Evolutionary conservation across 2,113 vertebrate species (phyloP).

Genomic region (Scomber japonicus): DNA sequence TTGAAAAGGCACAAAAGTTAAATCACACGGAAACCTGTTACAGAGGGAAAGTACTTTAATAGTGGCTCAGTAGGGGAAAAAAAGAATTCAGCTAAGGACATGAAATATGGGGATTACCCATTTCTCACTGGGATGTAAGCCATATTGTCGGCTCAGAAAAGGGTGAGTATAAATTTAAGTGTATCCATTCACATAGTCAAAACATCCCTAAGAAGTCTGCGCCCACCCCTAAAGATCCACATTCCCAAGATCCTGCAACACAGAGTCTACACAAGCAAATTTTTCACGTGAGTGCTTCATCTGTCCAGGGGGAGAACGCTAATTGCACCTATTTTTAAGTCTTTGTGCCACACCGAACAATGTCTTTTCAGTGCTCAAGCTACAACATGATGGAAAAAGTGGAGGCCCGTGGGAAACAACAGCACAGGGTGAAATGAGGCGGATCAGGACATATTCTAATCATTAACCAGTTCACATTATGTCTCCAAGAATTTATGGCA

Average conservation of each 20-base stretch:
- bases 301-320: slow-evolving; percentile 14
- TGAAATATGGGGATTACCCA: slow-evolving; percentile 59
- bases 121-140: slow-evolving; percentile 51
- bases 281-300: slow-evolving; percentile 19
- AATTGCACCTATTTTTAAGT: slow-evolving; percentile 34
- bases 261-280: not conserved
- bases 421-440: slow-evolving; percentile 58
- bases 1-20: slow-evolving; percentile 14
- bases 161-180: slow-evolving; percentile 10
- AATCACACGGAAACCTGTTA: slow-evolving; percentile 13
- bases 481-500: slow-evolving; percentile 66
- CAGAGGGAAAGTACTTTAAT: slow-evolving; percentile 3
- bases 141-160: slow-evolving; percentile 52
- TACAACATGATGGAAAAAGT: slow-evolving; percentile 10
- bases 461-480: slow-evolving; percentile 71
- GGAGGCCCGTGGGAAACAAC: slow-evolving; percentile 54
- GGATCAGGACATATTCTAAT: slow-evolving; percentile 59
- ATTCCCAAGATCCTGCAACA: not conserved
- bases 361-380: slow-evolving; percentile 3
- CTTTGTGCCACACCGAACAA: slow-evolving; percentile 21
- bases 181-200: slow-evolving; percentile 50
- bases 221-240: slow-evolving; percentile 11
- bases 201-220: slow-evolving; percentile 42
- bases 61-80: slow-evolving; percentile 25
- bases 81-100: slow-evolving; percentile 22